A percentile compares a stretch with the other conserved stretches of the same genome.
Conservation (phyloP, 2,797 vertebrate species). For the Botia almorhae region DNA sequence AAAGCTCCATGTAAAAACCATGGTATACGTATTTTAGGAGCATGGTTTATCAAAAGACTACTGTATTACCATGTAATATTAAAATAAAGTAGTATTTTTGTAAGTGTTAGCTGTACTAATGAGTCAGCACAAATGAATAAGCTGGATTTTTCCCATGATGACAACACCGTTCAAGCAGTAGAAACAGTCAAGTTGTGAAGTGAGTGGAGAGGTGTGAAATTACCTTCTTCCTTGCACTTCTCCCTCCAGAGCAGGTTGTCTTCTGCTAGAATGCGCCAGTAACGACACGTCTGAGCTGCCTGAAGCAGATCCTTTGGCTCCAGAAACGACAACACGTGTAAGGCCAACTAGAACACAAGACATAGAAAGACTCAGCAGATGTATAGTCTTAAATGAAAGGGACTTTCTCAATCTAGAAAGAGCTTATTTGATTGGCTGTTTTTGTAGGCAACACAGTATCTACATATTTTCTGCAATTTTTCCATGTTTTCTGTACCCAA, state of each 20-base stretch:
- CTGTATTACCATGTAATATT: too few relatives aligned
- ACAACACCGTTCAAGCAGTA: background rate
- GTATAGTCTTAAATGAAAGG: too few relatives aligned
- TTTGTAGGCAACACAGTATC: too few relatives aligned
- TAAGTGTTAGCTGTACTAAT: too few relatives aligned
- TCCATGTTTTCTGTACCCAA: too few relatives aligned
- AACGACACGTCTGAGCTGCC: constrained; percentile 99
- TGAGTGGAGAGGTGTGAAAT: constrained; percentile 51
- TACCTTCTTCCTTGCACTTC: constrained; percentile 98
- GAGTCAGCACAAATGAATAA: background rate
- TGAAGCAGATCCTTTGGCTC: constrained; percentile 99
- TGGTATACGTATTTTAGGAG: too few relatives aligned
- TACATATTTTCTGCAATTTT: too few relatives aligned
- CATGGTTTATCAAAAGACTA: too few relatives aligned
- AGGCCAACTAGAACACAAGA: constrained; percentile 85
- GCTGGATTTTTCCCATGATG: background rate
- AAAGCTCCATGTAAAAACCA: too few relatives aligned
- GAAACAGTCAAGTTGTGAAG: background rate
- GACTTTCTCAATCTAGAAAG: too few relatives aligned
- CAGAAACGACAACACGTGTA: constrained; percentile 99
- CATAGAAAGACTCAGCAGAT: constrained; percentile 41
- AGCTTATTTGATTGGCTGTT: too few relatives aligned
- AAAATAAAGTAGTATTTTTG: too few relatives aligned
- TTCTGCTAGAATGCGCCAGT: constrained; percentile 98
- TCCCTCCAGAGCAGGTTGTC: constrained; percentile 99